Base-by-base conservation (phyloP, 2,797 vertebrate genomes). In the Phalloptychus januarius region DNA sequence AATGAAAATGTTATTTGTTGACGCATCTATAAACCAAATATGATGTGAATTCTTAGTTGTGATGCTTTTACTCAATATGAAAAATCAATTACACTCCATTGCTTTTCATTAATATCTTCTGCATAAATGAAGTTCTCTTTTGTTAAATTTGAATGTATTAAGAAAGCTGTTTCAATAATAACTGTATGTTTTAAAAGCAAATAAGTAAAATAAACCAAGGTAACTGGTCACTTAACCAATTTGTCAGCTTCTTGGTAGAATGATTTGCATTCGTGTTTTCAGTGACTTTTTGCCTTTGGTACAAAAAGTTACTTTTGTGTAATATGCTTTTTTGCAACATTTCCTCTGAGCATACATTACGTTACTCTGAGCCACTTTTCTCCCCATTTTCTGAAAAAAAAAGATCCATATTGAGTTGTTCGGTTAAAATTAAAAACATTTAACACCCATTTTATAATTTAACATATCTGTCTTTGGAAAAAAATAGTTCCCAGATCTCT, bases 301-400 rank as follows among this genome's bases (percentile, higher is more conserved):
- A 77, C 28, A 71, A 42, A 13, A n/a, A 25, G 28, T 54, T 40
- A 25, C 38, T 38, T 58, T 74, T 61, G 46, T 31, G 12, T 69
- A 70, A 78, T 45, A 12, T 74, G 25, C 44, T 79, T 75, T 12
- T 36, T 23, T 33, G n/a, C n/a, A 72, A 63, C 48, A 58, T 31
- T 56, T 48, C 46, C 63, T 74, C 80, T 18, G 70, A 70, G 76
- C 45, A 46, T 73, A n/a, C 23, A 61, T 33, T 18, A 46, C 2
- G 31, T 48, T 4, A 56, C 20, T 45, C 36, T 25, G n/a, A 23
- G 38, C 42, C 16, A 45, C 65, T 75, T 74, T 15, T 67, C 23
- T 65, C 36, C 5, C 48, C 18, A 38, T 65, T 46, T 61, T 70
- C 20, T 70, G 31, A 50, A 31, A 74, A 67, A 74, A 11, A 70